These are phyloP conservation scores for Microplitis mediator DNA, from an alignment of 1,140 invertebrate species.

Conservation along the genomic window DNA sequence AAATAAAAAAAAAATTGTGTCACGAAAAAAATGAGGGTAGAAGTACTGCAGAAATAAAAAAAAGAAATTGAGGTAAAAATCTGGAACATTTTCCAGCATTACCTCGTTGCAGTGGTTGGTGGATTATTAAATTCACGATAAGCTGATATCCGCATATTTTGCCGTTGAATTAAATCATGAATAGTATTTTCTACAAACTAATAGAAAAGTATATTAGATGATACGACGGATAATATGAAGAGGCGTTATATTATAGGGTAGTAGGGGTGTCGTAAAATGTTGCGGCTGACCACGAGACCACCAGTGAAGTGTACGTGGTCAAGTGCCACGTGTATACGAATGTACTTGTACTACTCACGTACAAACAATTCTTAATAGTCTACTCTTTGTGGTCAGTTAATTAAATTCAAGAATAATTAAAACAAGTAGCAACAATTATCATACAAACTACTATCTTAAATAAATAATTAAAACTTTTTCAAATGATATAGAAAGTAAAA, in stretches of 20 bases:
- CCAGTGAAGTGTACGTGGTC: not conserved
- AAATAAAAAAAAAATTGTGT: not conserved
- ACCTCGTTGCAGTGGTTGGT: too few relatives aligned
- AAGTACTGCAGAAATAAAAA: not conserved
- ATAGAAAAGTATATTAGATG: not conserved
- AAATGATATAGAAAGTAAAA: too few relatives aligned
- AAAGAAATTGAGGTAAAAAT: not conserved
- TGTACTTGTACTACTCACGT: not conserved
- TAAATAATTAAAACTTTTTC: too few relatives aligned
- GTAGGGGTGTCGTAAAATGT: not conserved
- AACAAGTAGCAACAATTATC: too few relatives aligned
- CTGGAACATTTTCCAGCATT: not conserved
- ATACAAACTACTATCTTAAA: too few relatives aligned
- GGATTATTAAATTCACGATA: too few relatives aligned
- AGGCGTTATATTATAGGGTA: not conserved
- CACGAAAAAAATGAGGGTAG: not conserved
- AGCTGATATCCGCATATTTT: too few relatives aligned
- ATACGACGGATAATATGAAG: not conserved
- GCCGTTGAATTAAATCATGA: too few relatives aligned
- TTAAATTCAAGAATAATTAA: constrained; percentile 2
- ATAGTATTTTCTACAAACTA: not conserved
- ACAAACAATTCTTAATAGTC: constrained; percentile 2
- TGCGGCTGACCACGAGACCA: not conserved
- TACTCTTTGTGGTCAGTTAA: not conserved
- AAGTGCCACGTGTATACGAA: not conserved